Conservation (phyloP, 2,113 vertebrate species). For the Tursiops truncatus region DNA sequence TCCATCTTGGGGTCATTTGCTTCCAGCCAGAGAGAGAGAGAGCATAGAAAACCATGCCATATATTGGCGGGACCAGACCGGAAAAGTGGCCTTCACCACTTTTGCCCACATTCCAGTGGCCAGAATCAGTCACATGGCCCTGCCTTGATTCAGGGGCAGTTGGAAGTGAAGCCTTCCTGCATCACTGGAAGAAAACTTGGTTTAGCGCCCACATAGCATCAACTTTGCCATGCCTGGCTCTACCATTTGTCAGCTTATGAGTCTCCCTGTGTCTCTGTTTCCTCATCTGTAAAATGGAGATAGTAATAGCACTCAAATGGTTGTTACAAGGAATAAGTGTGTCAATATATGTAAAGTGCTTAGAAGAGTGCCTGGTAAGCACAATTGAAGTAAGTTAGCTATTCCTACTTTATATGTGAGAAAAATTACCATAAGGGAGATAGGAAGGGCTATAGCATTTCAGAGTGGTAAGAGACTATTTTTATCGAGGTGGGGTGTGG, state of each 20-base stretch:
- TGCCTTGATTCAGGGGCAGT: neutral
- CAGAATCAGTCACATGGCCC: neutral
- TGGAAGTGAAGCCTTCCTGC: neutral
- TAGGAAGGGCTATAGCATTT: neutral
- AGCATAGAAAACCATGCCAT: neutral
- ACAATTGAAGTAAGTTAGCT: neutral
- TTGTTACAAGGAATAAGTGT: neutral
- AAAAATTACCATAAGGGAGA: neutral
- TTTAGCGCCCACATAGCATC: neutral
- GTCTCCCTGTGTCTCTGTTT: neutral
- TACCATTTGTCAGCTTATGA: neutral
- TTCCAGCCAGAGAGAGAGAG: neutral
- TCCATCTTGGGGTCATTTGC: neutral
- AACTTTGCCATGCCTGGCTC: neutral
- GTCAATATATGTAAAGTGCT: neutral
- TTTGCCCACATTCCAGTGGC: neutral
- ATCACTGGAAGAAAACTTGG: neutral
- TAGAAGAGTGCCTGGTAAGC: neutral
- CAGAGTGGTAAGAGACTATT: neutral
- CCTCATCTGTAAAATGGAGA: neutral
- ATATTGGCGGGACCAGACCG: neutral
- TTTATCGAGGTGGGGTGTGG: neutral
- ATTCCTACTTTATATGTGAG: neutral
- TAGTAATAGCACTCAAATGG: neutral
- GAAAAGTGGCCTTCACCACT: neutral